Evolutionary conservation across 2,888 invertebrate genomes (phyloP), one percentile per base, ranked within the genome.

Genomic region (Synergus umbraculus): DNA sequence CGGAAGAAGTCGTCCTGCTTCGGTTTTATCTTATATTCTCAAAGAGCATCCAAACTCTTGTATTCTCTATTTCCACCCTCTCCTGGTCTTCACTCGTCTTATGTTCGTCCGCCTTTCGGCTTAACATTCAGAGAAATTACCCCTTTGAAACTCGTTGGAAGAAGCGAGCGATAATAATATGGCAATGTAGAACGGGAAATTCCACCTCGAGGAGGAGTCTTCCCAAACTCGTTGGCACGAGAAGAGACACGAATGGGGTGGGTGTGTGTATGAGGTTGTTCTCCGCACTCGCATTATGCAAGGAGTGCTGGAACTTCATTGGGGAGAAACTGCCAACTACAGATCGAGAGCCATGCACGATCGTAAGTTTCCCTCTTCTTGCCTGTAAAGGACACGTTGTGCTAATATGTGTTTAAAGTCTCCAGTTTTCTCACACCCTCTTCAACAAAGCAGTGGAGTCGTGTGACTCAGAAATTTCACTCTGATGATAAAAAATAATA

Each of bases 91-190:
- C 49, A 54, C 73, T 73, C 73, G 49, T 84, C 79, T 78, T 81
- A 81, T 81, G 69, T 79, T 79, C 58, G 78, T 78, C 80, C 64
- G 43, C 66, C 69, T 79, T 66, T 83, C 84, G 81, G 81, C 79
- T 81, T 81, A 83, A 83, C 84, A 84, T 87, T 87, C 84, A 83
- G 80, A 77, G 82, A 86, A 88, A 89, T 89, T 88, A 87, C 86
- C 82, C 82, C 84, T 83, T 83, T 78, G 86, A 85, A 86, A 85
- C 85, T 86, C 66, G 76, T 81, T 77, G 76, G 79, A 79, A 83
- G 69, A 73, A 80, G 78, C 81, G 85, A 85, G 84, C 82, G 88
- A 88, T 87, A 89, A 87, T 88, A 89, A 90, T 87, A 89, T 85
- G 85, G 87, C 85, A 84, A 87, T 84, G 85, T 86, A 83, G 86